Evolutionary conservation across 1,140 invertebrate genomes (phyloP), one percentile per base, ranked within the genome.

Genomic region (Leptopilina boulardi): DNA sequence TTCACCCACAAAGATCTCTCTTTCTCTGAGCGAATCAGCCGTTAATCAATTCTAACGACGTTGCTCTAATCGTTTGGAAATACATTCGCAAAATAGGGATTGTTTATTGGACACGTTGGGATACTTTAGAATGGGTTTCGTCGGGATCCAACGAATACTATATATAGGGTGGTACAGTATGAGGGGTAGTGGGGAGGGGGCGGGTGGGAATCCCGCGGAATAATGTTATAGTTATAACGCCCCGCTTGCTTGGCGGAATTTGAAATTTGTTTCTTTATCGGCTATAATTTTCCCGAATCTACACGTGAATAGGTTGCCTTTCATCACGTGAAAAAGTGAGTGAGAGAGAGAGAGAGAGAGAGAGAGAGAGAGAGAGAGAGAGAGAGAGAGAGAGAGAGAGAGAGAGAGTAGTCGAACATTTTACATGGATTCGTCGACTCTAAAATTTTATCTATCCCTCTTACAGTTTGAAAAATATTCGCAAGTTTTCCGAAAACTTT

Each of bases 201-300:
- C n/a, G 77, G 80, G 51, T 41, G 75, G 75, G 77, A 83, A 83
- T 85, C 82, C 83, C 80, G 82, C 80, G 83, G 83, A 89, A 89
- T 88, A 90, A 87, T 87, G 85, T 87, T 88, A 87, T 88, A 88
- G 85, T 87, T 88, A 87, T 88, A 88, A 86, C 88, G 83, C 83
- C 80, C 75, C 81, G 76, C 77, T 79, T 83, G 76, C 76, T 77
- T 83, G 77, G 77, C 59, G 85, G 88, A 89, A 89, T 89, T 88
- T 78, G 82, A 85, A 90, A 90, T 90, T 90, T 89, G 89, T 90
- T 89, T 89, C 89, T 89, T 89, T 89, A 90, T 90, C 89, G 89
- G 86, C 87, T 85, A 90, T 90, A 90, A 90, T 90, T 90, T 89
- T 89, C 79, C 82, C 73, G 88, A 83, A 89, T 88, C 88, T 85